Evolutionary conservation across 2,888 invertebrate species (phyloP).

Genomic region (Thera britannica): DNA sequence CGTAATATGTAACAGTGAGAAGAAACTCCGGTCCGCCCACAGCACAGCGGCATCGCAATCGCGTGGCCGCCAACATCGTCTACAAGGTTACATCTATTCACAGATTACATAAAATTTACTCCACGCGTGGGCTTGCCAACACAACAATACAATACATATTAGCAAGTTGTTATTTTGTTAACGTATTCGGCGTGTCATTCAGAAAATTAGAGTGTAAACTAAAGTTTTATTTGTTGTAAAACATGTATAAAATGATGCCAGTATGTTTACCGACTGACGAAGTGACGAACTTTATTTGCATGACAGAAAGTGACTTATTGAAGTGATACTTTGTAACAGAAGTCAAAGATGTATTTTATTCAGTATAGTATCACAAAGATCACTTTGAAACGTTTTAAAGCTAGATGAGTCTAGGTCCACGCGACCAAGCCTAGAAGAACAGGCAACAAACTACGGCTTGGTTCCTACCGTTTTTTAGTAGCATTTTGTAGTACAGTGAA

Average conservation of each 20-base stretch:
- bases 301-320: too few relatives aligned
- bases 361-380: too few relatives aligned
- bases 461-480: too few relatives aligned
- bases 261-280: neutral
- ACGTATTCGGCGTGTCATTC: slow-evolving; percentile 29
- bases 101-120: slow-evolving; percentile 35
- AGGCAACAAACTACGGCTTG: too few relatives aligned
- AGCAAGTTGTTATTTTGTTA: slow-evolving; percentile 45
- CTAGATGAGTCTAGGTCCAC: too few relatives aligned
- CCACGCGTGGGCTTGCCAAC: slow-evolving; percentile 67
- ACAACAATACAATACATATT: slow-evolving; percentile 44
- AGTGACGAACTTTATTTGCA: neutral
- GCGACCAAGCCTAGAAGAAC: too few relatives aligned
- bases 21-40: slow-evolving; percentile 70
- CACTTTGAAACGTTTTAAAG: too few relatives aligned
- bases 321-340: too few relatives aligned
- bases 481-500: too few relatives aligned
- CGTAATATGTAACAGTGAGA: slow-evolving; percentile 66
- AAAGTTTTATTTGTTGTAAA: slow-evolving; percentile 11
- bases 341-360: too few relatives aligned
- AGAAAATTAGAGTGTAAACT: slow-evolving; percentile 9
- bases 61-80: slow-evolving; percentile 67
- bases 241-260: slow-evolving; percentile 1
- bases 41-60: slow-evolving; percentile 61
- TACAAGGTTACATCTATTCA: slow-evolving; percentile 66